Base-by-base conservation (phyloP, 2,888 invertebrate genomes). In the Microchrysa polita region DNA sequence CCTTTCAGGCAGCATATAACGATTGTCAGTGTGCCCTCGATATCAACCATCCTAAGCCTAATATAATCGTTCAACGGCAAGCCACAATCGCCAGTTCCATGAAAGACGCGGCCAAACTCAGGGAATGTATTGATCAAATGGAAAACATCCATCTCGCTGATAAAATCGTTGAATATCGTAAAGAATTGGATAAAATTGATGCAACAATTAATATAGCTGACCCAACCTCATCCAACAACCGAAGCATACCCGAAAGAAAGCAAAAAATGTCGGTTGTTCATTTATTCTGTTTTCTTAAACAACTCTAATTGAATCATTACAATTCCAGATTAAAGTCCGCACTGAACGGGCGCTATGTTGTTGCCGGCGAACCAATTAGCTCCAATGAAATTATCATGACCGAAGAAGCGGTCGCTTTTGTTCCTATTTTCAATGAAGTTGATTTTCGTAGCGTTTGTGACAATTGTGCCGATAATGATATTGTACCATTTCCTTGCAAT, bases 361-460 rank as follows among this genome's bases (percentile, higher is more conserved):
- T 90, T 40, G 88, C 92, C 0, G 87, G 85, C 12, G 85, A 86
- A 74, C 82, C 85, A 42, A 86, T 93, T 2, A 82, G 85, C 9
- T 86, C 88, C 61, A 94, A 93, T 0, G 91, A 93, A 78, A 86
- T 92, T 0, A 83, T 97, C 52, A 93, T 95, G 81, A 87, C 90
- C 0, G 97, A 97, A 82, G 89, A 90, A 78, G 93, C 96, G 0
- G 93, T 91, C 82, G 90, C 93, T 1, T 92, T 93, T 83, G 93
- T 95, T 1, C 87, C 89, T 76, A 81, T 91, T 81, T 87, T 88
- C 12, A n/a, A n/a, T 18, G 42, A 27, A 22, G 22, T 5, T 7
- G 59, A 59, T 55, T n/a, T 5, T 1, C 83, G 88, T 81, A 78
- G 80, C 16, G 83, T 88, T 55, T 97, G 96, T 81, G 92, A 93